phyloP scores from a whole-genome alignment of 2,113 vertebrate species.

The Aplodontia rufa region DNA sequence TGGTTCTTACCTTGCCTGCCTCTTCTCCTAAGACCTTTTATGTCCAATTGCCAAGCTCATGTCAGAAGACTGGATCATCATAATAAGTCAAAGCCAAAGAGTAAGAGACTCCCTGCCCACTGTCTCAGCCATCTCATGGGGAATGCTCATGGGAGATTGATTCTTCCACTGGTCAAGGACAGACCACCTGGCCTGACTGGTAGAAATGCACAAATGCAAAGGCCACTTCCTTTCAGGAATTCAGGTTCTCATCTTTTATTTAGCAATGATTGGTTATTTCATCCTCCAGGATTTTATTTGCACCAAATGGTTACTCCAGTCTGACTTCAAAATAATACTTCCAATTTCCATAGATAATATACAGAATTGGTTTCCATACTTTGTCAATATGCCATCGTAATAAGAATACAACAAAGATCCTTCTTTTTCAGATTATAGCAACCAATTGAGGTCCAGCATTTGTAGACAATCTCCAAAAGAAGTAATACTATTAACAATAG shows the following conservation, averaged over 20 bases:
- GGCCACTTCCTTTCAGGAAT: background rate
- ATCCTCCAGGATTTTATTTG: background rate
- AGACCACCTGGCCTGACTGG: background rate
- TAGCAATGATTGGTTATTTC: background rate
- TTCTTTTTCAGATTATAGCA: background rate
- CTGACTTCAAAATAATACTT: background rate
- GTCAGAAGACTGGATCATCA: background rate
- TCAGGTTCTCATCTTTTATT: background rate
- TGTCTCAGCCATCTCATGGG: too few relatives aligned
- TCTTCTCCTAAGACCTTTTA: background rate
- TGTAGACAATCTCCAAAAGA: background rate
- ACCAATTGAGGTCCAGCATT: background rate
- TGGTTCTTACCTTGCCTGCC: background rate
- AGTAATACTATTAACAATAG: background rate
- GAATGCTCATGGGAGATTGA: background rate
- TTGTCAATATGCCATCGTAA: background rate
- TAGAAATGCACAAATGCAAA: background rate
- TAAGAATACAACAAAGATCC: background rate
- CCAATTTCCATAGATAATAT: background rate
- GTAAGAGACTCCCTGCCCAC: background rate
- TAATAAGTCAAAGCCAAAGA: background rate
- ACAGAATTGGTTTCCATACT: background rate
- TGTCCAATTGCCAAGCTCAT: background rate
- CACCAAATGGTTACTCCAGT: background rate
- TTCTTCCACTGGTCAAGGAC: background rate